These are phyloP conservation scores for Pseudoatta argentina DNA, from an alignment of 1,140 invertebrate genomes.

Conservation along the genomic window DNA sequence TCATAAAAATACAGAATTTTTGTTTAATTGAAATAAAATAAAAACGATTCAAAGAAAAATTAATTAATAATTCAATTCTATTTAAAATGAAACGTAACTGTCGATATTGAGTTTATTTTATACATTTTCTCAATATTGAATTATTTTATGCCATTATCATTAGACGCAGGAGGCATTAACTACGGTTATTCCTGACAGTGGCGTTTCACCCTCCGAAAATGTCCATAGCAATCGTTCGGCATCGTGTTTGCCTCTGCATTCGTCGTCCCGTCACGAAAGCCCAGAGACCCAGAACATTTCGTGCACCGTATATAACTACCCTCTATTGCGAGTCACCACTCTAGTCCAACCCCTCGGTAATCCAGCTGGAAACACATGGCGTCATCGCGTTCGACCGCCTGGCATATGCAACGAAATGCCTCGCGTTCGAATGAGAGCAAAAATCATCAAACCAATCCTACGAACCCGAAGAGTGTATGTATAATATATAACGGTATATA, in stretches of 20 bases:
- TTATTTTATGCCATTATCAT: slow-evolving; percentile 29
- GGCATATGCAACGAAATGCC: slow-evolving; percentile 80
- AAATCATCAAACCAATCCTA: slow-evolving; percentile 66
- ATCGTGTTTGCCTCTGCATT: slow-evolving; percentile 58
- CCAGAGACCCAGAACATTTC: slow-evolving; percentile 71
- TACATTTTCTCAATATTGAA: slow-evolving; percentile 14
- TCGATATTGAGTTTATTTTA: background rate
- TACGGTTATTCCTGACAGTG: slow-evolving; percentile 54
- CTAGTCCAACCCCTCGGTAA: slow-evolving; percentile 69
- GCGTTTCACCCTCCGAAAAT: slow-evolving; percentile 55
- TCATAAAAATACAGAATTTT: background rate
- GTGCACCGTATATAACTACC: slow-evolving; percentile 66
- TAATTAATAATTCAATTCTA: slow-evolving; percentile 15
- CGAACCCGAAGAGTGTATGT: background rate
- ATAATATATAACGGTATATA: background rate
- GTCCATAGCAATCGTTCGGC: slow-evolving; percentile 57
- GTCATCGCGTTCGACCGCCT: slow-evolving; percentile 77
- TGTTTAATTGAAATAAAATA: background rate
- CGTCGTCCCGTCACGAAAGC: slow-evolving; percentile 63
- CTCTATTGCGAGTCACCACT: slow-evolving; percentile 34
- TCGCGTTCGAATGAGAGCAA: slow-evolving; percentile 68
- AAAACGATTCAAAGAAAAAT: background rate
- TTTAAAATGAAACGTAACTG: background rate
- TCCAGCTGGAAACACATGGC: slow-evolving; percentile 85
- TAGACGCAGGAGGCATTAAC: slow-evolving; percentile 39